Evolutionary conservation across 2,888 invertebrate genomes (phyloP), one percentile per base, ranked within the genome.

Genomic region (Sipha maydis): DNA sequence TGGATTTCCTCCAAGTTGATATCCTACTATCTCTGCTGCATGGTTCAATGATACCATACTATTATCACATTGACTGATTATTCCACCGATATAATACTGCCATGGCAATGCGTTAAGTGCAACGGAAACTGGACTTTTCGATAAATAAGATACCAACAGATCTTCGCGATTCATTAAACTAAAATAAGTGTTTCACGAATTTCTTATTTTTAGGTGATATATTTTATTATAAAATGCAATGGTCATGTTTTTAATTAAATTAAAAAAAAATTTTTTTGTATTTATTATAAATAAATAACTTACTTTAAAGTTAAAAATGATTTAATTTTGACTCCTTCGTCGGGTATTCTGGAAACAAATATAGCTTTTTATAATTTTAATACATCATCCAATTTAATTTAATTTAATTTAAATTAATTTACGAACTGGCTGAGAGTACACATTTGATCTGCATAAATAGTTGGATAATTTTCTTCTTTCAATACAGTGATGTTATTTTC

Each of bases 11-110:
- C 94, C 95, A 11, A 94, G 94, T 34, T 95, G 92, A 91, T 97
- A 97, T 0, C 97, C 97, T 0, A 97, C 95, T 83, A 97, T 93
- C 91, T 96, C 94, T 0, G 96, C 96, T 0, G 97, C 97, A 91
- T 97, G 97, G 92, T 97, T 97, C n/a, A 96, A 92, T 73, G 93
- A 93, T 0, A 91, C 85, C 0, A 93, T 91, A 0, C 93, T 92
- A 4, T 94, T 94, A 86, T 95, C 94, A 93, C 97, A 97, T 91
- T 97, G 95, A 91, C 93, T 96, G 91, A 96, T 95, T 91, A 97
- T 96, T 0, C 97, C 97, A 0, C 96, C 96, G 17, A 96, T 92
- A 91, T 97, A 97, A 92, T 96, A 95, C 92, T 97, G 96, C 97
- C 97, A 97, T 1, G 95, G 94, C 54, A 95, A 93, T 0, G 97